Evolutionary conservation across 1,140 invertebrate genomes (phyloP), one percentile per base, ranked within the genome.

Genomic region (Caerostris extrusa): DNA sequence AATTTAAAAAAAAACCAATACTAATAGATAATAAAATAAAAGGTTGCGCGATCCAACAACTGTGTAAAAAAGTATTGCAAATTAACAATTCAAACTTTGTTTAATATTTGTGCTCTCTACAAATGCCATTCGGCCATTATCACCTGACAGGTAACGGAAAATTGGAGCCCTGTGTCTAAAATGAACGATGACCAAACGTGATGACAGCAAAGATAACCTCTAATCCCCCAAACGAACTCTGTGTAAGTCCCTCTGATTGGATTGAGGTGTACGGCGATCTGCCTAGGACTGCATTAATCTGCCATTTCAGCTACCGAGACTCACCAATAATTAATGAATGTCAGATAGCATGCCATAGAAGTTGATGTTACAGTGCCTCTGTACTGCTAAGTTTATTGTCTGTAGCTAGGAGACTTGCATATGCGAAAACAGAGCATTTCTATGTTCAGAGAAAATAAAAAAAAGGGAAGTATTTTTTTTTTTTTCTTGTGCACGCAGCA

Each of bases 241-340:
- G 85, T 58, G 19, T 87, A 87, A 60, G 60, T 87, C 85, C n/a
- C 85, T 87, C 34, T 87, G 85, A 87, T 87, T 87, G 85, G 85
- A 87, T 87, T 58, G 85, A 60, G 85, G 58, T 87, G 85, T 58
- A 87, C 57, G 19, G 58, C 19, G 60, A 87, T 87, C 85, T 61
- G 85, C 58, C 34, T 87, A 64, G 19, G 14, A 60, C 85, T 87
- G 85, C 85, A 87, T 87, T 87, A 87, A 87, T 87, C 58, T 87
- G 60, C 60, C 60, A 87, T 87, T 87, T 87, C 58, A 61, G 85
- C 60, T 87, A 87, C 85, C 34, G 60, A 77, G 60, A 53, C 58
- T 64, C 85, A 14, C 85, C 60, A 87, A 87, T 87, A 87, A 87
- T 87, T 87, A 87, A 87, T 87, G 85, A 87, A 87, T 87, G 60